A percentile compares a stretch with the other conserved stretches of the same genome.
phyloP scores from a whole-genome alignment of 2,888 invertebrate genomes.

The Galerucella pusilla region DNA sequence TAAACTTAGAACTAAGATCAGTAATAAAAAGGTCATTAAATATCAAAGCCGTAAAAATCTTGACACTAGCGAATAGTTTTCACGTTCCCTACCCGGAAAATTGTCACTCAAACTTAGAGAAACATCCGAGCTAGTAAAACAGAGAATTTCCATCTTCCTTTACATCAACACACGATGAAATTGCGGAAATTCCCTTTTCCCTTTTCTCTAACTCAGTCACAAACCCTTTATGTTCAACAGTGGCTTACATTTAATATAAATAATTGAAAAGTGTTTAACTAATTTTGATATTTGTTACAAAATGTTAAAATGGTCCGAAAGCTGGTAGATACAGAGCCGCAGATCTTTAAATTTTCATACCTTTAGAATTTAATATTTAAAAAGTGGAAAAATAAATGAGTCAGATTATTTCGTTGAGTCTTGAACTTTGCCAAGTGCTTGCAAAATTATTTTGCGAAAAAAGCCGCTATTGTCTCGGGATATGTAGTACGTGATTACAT shows the following conservation, averaged over 20 bases:
- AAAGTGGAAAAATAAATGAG: no score
- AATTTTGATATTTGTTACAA: neutral
- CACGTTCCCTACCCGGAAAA: constrained; percentile 7
- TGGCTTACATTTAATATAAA: neutral
- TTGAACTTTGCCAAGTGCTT: no score
- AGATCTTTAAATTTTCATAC: no score
- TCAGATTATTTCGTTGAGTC: no score
- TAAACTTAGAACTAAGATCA: neutral
- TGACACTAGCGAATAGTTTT: neutral
- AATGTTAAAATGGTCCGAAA: neutral
- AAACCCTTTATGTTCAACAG: constrained; percentile 12
- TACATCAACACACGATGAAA: constrained; percentile 9
- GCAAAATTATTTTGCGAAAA: no score
- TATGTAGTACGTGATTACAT: no score
- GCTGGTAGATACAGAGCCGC: no score
- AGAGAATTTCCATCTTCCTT: constrained; percentile 12
- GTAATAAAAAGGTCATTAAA: constrained; percentile 7
- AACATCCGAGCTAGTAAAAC: constrained; percentile 10
- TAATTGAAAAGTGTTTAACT: neutral
- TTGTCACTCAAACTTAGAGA: constrained; percentile 9
- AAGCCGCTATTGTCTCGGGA: no score
- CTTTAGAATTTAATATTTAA: no score
- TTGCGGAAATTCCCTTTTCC: constrained; percentile 9
- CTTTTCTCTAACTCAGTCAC: constrained; percentile 6
- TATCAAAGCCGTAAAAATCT: constrained; percentile 4